These are phyloP conservation scores for Saiga tatarica DNA, from an alignment of 2,113 vertebrate species.

Conservation along the genomic window DNA sequence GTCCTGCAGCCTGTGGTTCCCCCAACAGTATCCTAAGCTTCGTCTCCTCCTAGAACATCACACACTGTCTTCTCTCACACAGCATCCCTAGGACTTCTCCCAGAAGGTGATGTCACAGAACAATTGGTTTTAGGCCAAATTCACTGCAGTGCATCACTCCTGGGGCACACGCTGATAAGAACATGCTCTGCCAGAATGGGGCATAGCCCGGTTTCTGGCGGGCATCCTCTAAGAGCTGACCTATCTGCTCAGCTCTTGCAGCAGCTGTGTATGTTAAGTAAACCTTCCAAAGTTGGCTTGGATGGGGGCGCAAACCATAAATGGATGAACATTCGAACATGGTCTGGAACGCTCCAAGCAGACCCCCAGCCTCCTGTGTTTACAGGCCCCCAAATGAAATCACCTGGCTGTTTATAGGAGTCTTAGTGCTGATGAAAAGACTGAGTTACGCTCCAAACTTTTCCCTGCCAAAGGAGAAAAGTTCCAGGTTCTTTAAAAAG, in stretches of 20 bases:
- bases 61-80: background rate
- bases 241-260: constrained; percentile 38
- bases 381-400: background rate
- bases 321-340: background rate
- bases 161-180: background rate
- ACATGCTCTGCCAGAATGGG: background rate
- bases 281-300: background rate
- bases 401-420: constrained; percentile 48
- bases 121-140: background rate
- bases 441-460: constrained; percentile 79
- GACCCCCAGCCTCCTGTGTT: background rate
- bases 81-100: background rate
- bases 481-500: constrained; percentile 83
- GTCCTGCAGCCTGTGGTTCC: background rate
- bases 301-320: constrained; percentile 26
- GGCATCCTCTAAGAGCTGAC: constrained; percentile 28
- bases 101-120: background rate
- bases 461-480: constrained; percentile 79
- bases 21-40: background rate
- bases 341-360: background rate
- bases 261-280: background rate
- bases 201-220: background rate
- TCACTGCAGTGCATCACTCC: background rate
- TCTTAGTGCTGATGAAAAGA: constrained; percentile 60
- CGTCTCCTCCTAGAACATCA: background rate